A percentile compares a stretch with the other conserved stretches of the same genome.
phyloP scores from a whole-genome alignment of 1,140 invertebrate genomes.

The Olivierus martensii region DNA sequence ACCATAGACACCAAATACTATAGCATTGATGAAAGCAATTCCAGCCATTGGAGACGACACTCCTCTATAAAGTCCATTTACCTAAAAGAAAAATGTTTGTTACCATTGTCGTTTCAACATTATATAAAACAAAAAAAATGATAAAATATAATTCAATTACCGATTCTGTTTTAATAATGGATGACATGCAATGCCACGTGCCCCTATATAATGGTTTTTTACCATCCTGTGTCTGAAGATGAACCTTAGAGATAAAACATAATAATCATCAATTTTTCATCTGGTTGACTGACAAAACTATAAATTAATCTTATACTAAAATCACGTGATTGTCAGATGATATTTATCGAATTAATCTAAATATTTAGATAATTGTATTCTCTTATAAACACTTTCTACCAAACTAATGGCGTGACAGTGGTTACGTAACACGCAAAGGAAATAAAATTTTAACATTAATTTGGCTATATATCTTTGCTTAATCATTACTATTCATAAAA shows the following conservation, averaged over 20 bases:
- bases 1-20: constrained; percentile 83
- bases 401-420: too few relatives aligned
- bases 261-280: too few relatives aligned
- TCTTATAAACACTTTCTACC: neutral
- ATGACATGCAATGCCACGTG: constrained; percentile 59
- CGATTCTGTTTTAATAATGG: constrained; percentile 58
- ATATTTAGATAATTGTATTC: neutral
- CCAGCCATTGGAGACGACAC: constrained; percentile 73
- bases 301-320: too few relatives aligned
- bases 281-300: too few relatives aligned
- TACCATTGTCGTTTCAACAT: too few relatives aligned
- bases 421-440: too few relatives aligned
- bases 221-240: constrained; percentile 62
- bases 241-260: constrained; percentile 38
- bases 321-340: too few relatives aligned
- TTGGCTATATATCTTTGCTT: too few relatives aligned
- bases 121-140: too few relatives aligned
- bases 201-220: constrained; percentile 54
- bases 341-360: too few relatives aligned
- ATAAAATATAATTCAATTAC: constrained; percentile 27
- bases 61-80: constrained; percentile 57
- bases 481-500: too few relatives aligned
- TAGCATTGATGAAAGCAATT: constrained; percentile 71
- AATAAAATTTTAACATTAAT: too few relatives aligned
- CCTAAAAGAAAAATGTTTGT: constrained; percentile 25